These are phyloP conservation scores for Desoria tigrina DNA, from an alignment of 2,888 invertebrate genomes.

Conservation along the genomic window DNA sequence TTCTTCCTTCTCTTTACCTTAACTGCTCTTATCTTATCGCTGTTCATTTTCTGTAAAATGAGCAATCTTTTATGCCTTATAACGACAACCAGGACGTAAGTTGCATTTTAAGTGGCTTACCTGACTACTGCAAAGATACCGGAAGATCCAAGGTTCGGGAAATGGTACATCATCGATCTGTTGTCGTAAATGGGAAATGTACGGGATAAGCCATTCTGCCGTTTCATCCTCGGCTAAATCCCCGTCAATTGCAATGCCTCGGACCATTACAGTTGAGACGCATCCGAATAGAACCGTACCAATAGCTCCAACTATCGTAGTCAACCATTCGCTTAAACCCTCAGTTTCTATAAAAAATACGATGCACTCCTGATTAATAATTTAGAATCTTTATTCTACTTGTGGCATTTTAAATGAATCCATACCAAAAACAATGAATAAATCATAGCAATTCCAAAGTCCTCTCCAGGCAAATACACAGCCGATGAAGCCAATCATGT, in stretches of 20 bases:
- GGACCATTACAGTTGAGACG: slow-evolving; percentile 80
- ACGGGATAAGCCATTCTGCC: slow-evolving; percentile 56
- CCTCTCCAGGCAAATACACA: slow-evolving; percentile 55
- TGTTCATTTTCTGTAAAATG: slow-evolving; percentile 35
- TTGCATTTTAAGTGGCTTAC: no score
- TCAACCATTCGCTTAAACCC: slow-evolving; percentile 77
- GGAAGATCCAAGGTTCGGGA: slow-evolving; percentile 49
- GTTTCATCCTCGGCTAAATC: slow-evolving; percentile 80
- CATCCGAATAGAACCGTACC: slow-evolving; percentile 78
- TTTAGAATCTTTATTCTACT: background rate
- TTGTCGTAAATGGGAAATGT: slow-evolving; percentile 37
- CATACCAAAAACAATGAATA: slow-evolving; percentile 32
- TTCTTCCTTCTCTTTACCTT: slow-evolving; percentile 18
- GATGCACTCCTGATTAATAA: background rate
- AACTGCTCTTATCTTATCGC: background rate
- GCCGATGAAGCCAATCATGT: slow-evolving; percentile 62
- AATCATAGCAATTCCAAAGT: slow-evolving; percentile 51
- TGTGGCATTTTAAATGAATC: background rate
- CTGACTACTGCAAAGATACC: slow-evolving; percentile 46
- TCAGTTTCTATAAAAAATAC: slow-evolving; percentile 60
- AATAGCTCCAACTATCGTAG: slow-evolving; percentile 72
- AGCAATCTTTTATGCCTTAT: no score
- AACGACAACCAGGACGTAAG: no score
- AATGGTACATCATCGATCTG: slow-evolving; percentile 40
- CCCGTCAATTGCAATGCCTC: slow-evolving; percentile 85